These are phyloP conservation scores for Sphaerophoria rueppellii DNA, from an alignment of 2,888 invertebrate genomes.

Conservation along the genomic window DNA sequence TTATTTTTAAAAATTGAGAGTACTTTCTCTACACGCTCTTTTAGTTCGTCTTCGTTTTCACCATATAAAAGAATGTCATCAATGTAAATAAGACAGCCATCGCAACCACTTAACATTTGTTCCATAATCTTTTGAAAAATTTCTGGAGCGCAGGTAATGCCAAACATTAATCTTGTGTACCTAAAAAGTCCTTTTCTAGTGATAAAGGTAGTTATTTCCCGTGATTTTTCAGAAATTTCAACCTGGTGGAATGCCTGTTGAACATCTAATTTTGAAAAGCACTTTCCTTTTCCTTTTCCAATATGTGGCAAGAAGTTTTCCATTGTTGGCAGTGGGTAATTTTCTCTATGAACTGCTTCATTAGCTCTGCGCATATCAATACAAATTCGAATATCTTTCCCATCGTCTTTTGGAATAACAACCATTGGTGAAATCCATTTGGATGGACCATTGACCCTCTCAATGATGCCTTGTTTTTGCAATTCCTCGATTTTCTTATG, in stretches of 20 bases:
- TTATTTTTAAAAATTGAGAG: neutral
- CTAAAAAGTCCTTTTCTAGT: slow-evolving; percentile 75
- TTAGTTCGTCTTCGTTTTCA: neutral
- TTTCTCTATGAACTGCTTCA: slow-evolving; percentile 17
- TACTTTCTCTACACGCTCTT: neutral
- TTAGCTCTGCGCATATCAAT: slow-evolving; percentile 26
- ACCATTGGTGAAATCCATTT: slow-evolving; percentile 1
- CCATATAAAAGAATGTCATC: slow-evolving; percentile 78
- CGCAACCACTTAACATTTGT: slow-evolving; percentile 75
- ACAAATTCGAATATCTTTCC: slow-evolving; percentile 17
- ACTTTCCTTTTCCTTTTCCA: slow-evolving; percentile 41
- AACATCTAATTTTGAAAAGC: slow-evolving; percentile 77
- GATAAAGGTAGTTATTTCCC: slow-evolving; percentile 45
- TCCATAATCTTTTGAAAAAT: slow-evolving; percentile 79
- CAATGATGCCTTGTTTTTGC: neutral
- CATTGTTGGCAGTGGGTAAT: slow-evolving; percentile 39
- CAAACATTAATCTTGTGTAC: slow-evolving; percentile 76
- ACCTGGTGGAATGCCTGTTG: slow-evolving; percentile 56
- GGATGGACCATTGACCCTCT: neutral
- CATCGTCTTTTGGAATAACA: neutral
- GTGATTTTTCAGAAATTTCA: slow-evolving; percentile 69
- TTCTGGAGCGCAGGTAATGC: slow-evolving; percentile 79
- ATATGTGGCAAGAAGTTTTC: slow-evolving; percentile 25
- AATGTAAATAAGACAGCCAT: slow-evolving; percentile 77
- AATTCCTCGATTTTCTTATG: neutral